Percentiles rank a stretch among this genome's conserved stretches.
Evolutionary conservation across 2,888 invertebrate genomes (phyloP).

Genomic region (Hyppa rectilinea): DNA sequence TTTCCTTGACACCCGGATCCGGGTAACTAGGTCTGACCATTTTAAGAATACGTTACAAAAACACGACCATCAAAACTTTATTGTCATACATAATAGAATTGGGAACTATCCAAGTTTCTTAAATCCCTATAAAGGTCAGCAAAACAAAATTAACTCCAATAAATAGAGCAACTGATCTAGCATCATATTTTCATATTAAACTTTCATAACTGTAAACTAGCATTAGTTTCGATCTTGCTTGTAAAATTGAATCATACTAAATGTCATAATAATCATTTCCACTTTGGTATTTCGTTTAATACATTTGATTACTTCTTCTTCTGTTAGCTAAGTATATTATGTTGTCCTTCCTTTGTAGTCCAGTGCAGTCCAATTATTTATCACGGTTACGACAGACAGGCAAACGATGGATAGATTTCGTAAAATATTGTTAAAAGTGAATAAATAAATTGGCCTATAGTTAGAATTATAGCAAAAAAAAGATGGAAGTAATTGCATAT

Average conservation of each 20-base stretch:
- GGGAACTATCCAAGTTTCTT: slow-evolving; percentile 56
- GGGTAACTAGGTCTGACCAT: slow-evolving; percentile 21
- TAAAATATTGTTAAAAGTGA: neutral
- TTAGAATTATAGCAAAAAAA: neutral
- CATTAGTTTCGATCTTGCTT: neutral
- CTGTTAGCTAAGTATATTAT: too few relatives aligned
- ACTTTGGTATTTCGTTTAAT: neutral
- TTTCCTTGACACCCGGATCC: slow-evolving; percentile 4
- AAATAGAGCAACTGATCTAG: slow-evolving; percentile 57
- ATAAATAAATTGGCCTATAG: neutral
- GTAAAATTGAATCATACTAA: neutral
- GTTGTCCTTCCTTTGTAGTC: too few relatives aligned
- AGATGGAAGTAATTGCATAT: neutral
- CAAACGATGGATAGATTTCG: neutral
- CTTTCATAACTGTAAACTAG: slow-evolving; percentile 23
- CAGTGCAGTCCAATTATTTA: neutral
- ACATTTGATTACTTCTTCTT: neutral
- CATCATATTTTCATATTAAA: slow-evolving; percentile 39
- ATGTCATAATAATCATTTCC: neutral
- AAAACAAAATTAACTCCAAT: slow-evolving; percentile 52
- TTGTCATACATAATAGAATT: slow-evolving; percentile 43
- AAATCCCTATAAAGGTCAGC: slow-evolving; percentile 66
- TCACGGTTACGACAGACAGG: neutral
- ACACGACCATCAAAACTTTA: slow-evolving; percentile 52
- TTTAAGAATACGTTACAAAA: slow-evolving; percentile 38